Conservation (phyloP, 2,797 vertebrate species). For the Pangasius sanitwongsei region DNA sequence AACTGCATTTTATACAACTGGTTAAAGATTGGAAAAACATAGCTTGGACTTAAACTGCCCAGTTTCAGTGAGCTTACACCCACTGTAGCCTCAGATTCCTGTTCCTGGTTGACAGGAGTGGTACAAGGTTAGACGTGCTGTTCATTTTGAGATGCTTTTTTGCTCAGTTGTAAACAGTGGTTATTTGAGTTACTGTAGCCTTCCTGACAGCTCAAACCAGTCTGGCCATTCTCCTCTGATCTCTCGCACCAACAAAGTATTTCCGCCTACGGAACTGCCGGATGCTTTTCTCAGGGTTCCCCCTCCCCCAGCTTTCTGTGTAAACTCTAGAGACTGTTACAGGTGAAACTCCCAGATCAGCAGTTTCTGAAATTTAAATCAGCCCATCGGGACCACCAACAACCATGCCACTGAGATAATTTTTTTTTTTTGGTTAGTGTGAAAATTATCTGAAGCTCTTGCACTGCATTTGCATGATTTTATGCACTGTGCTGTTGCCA, state of each 20-base stretch:
- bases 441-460: background rate
- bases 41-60: background rate
- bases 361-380: background rate
- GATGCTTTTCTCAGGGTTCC: background rate
- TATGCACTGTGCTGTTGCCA: background rate
- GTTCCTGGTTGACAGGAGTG: background rate
- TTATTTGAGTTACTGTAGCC: no score
- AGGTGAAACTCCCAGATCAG: background rate
- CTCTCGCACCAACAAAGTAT: no score
- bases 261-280: background rate
- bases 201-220: background rate
- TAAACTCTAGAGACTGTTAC: background rate
- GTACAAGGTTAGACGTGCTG: background rate
- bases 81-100: background rate
- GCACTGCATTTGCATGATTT: no score
- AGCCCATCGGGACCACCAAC: background rate
- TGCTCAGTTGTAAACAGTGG: background rate
- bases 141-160: background rate
- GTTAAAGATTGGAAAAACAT: background rate
- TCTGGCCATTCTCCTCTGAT: background rate
- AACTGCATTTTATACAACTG: no score
- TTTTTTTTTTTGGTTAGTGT: background rate
- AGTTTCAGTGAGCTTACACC: no score
- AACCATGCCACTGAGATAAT: background rate
- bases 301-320: no score